Percentiles rank a stretch among this genome's conserved stretches.
Evolutionary conservation across 2,888 invertebrate species (phyloP).

Genomic region (Holacanthella duospinosa): DNA sequence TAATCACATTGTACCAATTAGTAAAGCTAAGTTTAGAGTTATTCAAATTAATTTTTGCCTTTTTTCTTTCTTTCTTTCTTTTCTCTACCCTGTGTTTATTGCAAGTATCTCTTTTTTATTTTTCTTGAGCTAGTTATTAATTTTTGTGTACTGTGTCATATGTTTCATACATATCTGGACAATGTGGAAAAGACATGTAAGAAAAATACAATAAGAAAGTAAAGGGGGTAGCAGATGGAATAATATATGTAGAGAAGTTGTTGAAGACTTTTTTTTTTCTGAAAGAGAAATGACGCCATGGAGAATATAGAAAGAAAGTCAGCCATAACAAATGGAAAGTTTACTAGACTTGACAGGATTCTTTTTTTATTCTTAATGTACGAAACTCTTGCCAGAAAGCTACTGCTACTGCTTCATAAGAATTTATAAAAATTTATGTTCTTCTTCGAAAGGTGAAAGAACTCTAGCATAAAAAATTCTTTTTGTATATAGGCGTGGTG

Average conservation of each 20-base stretch:
- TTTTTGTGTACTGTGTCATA: background rate
- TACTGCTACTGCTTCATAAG: too few species aligned
- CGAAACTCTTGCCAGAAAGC: background rate
- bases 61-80: background rate
- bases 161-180: background rate
- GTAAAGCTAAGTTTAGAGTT: too few species aligned
- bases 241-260: background rate
- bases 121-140: background rate
- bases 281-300: too few species aligned
- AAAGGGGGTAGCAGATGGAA: background rate
- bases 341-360: background rate
- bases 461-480: too few species aligned
- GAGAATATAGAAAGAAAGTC: background rate
- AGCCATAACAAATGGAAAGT: background rate
- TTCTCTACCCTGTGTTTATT: background rate
- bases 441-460: too few species aligned
- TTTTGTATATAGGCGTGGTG: too few species aligned
- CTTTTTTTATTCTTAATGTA: background rate
- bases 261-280: background rate
- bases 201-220: background rate
- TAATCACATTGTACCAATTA: too few species aligned
- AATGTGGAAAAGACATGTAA: background rate
- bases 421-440: too few species aligned
- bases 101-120: background rate
- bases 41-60: too few species aligned